Evolutionary conservation across 2,888 invertebrate genomes (phyloP).

Genomic region (Chrysodeixis includens): DNA sequence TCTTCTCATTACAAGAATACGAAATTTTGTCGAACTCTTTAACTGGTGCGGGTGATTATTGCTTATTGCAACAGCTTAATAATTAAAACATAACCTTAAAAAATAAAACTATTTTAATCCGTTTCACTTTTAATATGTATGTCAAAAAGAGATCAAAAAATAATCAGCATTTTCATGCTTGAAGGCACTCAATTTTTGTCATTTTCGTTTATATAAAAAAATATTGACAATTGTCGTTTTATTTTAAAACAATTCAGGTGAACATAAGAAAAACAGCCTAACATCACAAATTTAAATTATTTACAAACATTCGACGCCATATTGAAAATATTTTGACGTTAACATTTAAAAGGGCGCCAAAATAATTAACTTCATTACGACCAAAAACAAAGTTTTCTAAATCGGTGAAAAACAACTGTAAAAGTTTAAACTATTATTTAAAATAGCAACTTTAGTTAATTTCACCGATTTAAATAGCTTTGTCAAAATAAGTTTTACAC

Average conservation of each 20-base stretch:
- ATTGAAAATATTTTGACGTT: neutral
- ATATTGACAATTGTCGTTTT: constrained; percentile 3
- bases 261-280: neutral
- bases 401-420: neutral
- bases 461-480: neutral
- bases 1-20: no score
- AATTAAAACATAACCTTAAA: neutral
- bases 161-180: constrained; percentile 6
- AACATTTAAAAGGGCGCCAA: constrained; percentile 1
- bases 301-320: constrained; percentile 1
- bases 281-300: neutral
- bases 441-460: constrained; percentile 1
- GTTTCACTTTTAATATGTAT: constrained; percentile 29
- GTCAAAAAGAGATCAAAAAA: constrained; percentile 46
- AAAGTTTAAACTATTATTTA: neutral
- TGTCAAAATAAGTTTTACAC: neutral
- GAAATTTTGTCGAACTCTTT: no score
- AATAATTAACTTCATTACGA: neutral
- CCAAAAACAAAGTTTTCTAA: neutral
- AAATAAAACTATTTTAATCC: constrained; percentile 1
- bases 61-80: neutral
- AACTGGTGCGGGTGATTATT: neutral
- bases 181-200: neutral
- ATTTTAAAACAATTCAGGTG: neutral
- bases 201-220: neutral